Conservation (phyloP, 2,797 vertebrate genomes). For the Hafferia zeledoni region DNA sequence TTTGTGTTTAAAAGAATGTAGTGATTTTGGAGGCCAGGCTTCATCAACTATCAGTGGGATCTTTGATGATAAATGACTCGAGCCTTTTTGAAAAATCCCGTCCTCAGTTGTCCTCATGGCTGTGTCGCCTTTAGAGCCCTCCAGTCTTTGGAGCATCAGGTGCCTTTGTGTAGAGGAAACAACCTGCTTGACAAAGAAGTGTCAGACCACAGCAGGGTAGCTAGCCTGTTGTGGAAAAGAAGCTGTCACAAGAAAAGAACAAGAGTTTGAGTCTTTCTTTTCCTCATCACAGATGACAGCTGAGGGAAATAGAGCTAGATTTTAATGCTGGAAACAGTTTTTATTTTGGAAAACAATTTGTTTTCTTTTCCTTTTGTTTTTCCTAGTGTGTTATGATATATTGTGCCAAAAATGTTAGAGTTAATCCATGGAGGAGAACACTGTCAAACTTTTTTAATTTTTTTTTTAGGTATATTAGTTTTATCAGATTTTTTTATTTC, state of each 20-base stretch:
- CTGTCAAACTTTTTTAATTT: neutral
- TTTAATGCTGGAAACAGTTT: neutral
- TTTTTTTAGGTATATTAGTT: neutral
- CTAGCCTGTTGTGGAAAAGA: neutral
- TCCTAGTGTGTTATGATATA: neutral
- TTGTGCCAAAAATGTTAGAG: neutral
- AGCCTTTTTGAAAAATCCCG: neutral
- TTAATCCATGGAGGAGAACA: neutral
- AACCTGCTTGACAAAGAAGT: constrained; percentile 5
- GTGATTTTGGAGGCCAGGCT: neutral
- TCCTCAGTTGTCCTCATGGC: neutral
- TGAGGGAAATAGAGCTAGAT: neutral
- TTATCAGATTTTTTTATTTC: neutral
- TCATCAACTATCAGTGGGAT: neutral
- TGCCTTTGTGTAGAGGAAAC: neutral
- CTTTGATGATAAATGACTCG: neutral
- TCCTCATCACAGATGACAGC: constrained; percentile 1
- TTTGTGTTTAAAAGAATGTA: neutral
- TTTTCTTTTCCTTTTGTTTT: neutral
- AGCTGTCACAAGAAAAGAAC: constrained; percentile 37
- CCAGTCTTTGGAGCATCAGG: neutral
- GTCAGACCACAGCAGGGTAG: neutral
- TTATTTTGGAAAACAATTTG: neutral
- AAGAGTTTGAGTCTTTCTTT: neutral
- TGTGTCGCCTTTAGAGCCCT: neutral